A percentile compares a stretch with the other conserved stretches of the same genome.
Evolutionary conservation across 2,113 vertebrate species (phyloP).

Genomic region (Numenius arquata): DNA sequence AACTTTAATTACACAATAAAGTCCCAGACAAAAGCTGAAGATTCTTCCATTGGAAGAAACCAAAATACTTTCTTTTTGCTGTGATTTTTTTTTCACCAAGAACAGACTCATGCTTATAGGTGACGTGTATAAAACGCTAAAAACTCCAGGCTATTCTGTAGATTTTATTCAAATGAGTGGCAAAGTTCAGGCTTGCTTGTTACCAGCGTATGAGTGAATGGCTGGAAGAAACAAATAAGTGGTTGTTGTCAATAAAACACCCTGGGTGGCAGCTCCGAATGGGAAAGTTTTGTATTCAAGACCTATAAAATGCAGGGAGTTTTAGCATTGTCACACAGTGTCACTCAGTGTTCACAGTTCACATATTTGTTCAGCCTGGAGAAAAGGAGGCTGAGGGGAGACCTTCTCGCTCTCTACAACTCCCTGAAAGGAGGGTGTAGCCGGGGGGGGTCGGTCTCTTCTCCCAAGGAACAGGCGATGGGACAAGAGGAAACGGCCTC

Average conservation of each 20-base stretch:
- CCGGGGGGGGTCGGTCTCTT: no score
- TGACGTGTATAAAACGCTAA: background rate
- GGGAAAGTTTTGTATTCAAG: background rate
- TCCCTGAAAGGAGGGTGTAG: no score
- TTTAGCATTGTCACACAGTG: background rate
- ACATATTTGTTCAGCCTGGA: no score
- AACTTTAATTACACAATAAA: background rate
- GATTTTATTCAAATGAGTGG: background rate
- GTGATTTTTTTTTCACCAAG: background rate
- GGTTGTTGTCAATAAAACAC: background rate
- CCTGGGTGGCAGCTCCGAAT: background rate
- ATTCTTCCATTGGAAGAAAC: background rate
- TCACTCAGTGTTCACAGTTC: no score
- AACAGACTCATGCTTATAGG: background rate
- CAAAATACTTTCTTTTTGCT: background rate
- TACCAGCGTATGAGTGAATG: background rate
- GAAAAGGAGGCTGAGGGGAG: no score
- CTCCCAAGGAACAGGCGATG: no score
- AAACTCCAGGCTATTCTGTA: background rate
- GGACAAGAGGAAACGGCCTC: no score
- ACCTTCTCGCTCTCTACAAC: no score
- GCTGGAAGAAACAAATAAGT: background rate
- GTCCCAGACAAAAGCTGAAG: background rate
- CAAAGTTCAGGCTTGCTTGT: background rate
- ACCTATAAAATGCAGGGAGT: background rate